Evolutionary conservation across 2,113 vertebrate species (phyloP).

Genomic region (Podilymbus podiceps): DNA sequence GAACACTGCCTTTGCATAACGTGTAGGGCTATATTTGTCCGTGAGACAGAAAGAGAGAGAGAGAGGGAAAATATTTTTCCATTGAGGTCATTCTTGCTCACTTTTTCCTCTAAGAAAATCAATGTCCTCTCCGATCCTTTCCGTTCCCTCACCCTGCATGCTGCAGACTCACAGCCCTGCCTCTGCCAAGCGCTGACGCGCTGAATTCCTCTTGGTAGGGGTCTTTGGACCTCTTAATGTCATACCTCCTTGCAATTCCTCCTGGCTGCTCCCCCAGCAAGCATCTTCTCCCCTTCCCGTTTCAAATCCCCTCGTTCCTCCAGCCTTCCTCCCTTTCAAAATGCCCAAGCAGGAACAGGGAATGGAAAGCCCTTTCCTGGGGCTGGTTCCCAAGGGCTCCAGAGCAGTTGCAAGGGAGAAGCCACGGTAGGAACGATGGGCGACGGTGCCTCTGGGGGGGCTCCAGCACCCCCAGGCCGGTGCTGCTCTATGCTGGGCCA

Average conservation of each 20-base stretch:
- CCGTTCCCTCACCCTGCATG: background rate
- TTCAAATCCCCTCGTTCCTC: background rate
- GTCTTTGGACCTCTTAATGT: background rate
- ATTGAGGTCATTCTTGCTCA: slow-evolving; percentile 59
- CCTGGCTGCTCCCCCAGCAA: background rate
- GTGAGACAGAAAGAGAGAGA: slow-evolving; percentile 23
- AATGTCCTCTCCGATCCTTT: background rate
- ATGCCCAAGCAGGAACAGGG: background rate
- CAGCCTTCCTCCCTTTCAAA: background rate
- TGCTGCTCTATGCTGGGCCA: background rate
- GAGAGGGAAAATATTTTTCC: slow-evolving; percentile 55
- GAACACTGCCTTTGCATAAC: slow-evolving; percentile 1
- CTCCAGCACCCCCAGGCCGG: background rate
- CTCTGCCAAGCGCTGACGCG: background rate
- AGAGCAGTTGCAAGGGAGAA: background rate
- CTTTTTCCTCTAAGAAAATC: slow-evolving; percentile 59
- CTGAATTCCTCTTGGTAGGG: background rate
- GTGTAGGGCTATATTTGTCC: slow-evolving; percentile 54
- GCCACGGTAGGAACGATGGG: background rate
- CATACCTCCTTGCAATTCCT: background rate
- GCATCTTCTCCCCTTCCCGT: background rate
- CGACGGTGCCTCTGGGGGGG: background rate
- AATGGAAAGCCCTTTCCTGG: background rate
- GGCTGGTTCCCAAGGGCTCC: background rate
- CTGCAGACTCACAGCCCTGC: background rate